Percentiles rank a stretch among this genome's conserved stretches.
phyloP scores from a whole-genome alignment of 2,888 invertebrate species.

The Erpobdella octoculata region DNA sequence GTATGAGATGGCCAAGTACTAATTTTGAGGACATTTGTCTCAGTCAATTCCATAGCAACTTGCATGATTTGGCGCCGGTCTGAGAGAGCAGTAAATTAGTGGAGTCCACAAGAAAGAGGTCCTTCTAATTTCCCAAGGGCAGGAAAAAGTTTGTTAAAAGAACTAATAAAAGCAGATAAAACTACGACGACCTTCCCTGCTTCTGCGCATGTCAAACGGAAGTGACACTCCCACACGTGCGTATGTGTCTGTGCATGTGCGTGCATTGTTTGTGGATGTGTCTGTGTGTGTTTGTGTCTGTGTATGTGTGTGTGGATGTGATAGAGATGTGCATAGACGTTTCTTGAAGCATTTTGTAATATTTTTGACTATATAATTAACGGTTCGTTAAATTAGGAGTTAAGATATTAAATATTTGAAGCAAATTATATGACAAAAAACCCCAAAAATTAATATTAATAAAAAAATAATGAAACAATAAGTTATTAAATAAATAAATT shows the following conservation, averaged over 20 bases:
- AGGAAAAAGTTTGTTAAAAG: background rate
- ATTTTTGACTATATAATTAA: no score
- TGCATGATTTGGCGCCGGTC: conserved; percentile 1
- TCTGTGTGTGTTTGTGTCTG: conserved; percentile 12
- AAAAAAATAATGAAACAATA: no score
- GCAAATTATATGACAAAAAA: no score
- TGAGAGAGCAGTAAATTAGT: background rate
- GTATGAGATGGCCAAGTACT: background rate
- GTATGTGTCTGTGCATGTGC: background rate
- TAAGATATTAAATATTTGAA: no score
- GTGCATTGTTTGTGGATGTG: background rate
- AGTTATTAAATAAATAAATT: no score
- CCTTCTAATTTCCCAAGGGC: background rate
- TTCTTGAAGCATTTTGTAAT: background rate
- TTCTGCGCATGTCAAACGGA: no score
- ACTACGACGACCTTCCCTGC: background rate
- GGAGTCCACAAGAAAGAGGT: background rate
- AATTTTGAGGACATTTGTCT: background rate
- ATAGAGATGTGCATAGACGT: background rate
- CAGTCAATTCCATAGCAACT: background rate
- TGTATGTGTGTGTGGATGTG: background rate
- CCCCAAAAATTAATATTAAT: no score
- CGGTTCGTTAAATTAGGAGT: no score
- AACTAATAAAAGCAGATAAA: conserved; percentile 2
- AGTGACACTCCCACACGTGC: background rate